Evolutionary conservation across 2,888 invertebrate genomes (phyloP), one percentile per base, ranked within the genome.

Genomic region (Lithosia quadra): DNA sequence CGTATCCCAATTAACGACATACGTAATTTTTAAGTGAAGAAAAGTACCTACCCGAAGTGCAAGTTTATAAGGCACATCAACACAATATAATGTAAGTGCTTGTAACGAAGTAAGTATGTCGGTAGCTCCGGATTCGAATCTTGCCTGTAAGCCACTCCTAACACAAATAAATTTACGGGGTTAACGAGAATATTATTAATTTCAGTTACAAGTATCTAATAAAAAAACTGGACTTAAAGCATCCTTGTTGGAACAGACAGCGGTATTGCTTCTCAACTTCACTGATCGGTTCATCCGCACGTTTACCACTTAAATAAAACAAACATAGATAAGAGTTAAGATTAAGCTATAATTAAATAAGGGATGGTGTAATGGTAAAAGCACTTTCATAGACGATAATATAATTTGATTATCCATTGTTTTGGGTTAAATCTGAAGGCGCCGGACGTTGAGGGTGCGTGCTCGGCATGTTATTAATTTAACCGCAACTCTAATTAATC

Each of bases 401-500:
- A 86, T 79, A 82, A 86, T 86, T 87, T 86, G 87, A 86, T 88
- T 84, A 84, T 80, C 76, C 79, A 86, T 86, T 87, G 85, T 86
- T 79, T 83, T 69, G 83, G 79, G 80, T 79, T 76, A 77, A 74
- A 78, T 78, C 77, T 75, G 80, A 69, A 75, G 78, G 76, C 69
- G 70, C 77, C 77, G 78, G 80, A 71, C 82, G 84, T 79, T 79
- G 84, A 82, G 87, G 86, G 86, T 87, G 89, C 89, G 90, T 88
- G 88, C 88, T 84, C 83, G 80, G 76, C 84, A 85, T 84, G 91
- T 90, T 94, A 93, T 94, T 93, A 93, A 93, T 93, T 91, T 91
- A 90, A 90, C 91, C 91, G 81, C 88, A 85, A 87, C 86, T 91
- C 91, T 93, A 93, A 94, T 94, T 93, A 94, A 93, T 94, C 92